Evolutionary conservation across 2,113 vertebrate genomes (phyloP).

Genomic region (Scytalopus superciliaris): DNA sequence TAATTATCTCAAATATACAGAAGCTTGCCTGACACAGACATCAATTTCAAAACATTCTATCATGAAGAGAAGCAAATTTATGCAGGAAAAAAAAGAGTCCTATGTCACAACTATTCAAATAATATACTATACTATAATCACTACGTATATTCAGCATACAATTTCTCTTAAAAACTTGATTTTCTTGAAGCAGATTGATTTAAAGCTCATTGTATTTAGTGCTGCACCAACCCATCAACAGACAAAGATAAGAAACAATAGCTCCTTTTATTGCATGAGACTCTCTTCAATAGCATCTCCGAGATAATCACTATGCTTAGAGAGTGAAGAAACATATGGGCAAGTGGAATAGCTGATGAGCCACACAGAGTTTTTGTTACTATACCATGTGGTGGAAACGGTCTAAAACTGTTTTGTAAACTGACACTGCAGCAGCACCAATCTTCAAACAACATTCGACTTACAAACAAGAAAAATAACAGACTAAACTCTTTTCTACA

Average conservation of each 20-base stretch:
- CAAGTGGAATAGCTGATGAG: neutral
- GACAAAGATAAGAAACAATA: neutral
- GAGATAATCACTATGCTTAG: neutral
- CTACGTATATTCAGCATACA: neutral
- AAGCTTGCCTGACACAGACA: neutral
- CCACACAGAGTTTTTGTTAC: neutral
- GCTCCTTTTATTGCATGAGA: neutral
- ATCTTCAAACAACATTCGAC: neutral
- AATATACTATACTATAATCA: neutral
- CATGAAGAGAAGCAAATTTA: neutral
- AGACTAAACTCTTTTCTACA: neutral
- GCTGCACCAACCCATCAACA: neutral
- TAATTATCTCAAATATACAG: neutral
- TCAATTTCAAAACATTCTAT: neutral
- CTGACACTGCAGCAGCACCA: neutral
- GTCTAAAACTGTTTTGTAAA: neutral
- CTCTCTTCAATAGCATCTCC: neutral
- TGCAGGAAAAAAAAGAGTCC: neutral
- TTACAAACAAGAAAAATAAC: neutral
- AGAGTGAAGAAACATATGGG: neutral
- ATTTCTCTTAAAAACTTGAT: neutral
- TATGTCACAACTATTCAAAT: neutral
- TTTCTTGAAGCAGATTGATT: neutral
- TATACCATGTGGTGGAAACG: neutral
- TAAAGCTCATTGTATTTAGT: neutral